Base-by-base conservation (phyloP, 2,113 vertebrate species). In the Aldabrachelys gigantea region DNA sequence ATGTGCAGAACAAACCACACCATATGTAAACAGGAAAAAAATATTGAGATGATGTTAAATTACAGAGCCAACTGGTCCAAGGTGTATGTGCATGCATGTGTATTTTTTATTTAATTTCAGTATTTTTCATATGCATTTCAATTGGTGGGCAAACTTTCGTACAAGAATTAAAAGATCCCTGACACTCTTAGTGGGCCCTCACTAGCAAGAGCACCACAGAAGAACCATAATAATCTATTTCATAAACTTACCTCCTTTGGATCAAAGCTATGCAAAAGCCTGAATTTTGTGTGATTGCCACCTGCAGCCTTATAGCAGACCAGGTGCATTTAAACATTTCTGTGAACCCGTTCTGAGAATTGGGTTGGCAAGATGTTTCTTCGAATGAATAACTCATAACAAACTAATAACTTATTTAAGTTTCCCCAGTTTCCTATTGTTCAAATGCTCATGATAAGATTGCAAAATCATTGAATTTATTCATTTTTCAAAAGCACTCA, bases 311-410 rank as follows among this genome's bases (percentile, higher is more conserved):
- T 6, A 49, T 50, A 91, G 5, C 4, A 72, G 19, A 12, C 35
- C 65, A 72, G 9, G 65, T n/a, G 17, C 65, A 72, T 91, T 80
- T 56, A 92, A 84, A 41, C 41, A 4, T 49, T 3, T 0, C 52
- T 50, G 59, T 50, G 25, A 14, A n/a, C 47, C 3, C n/a, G 50
- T 72, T 27, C 10, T 0, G 0, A 85, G 80, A 35, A 72, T 10
- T 72, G 21, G 9, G 21, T 94, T 83, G 72, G 25, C 56, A 57
- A 5, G 38, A 89, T 87, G 2, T 8, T 2, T 80, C 35, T 78
- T 35, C 69, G 92, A 92, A 90, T 56, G 13, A 84, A 17, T 90
- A n/a, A 16, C 49, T 75, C 53, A 50, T 79, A 85, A 94, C 89
- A 12, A 50, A 14, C 47, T 10, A 49, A 49, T 47, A 2, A 53